Base-by-base conservation (phyloP, 1,140 invertebrate species). In the Drosophila arizonae region DNA sequence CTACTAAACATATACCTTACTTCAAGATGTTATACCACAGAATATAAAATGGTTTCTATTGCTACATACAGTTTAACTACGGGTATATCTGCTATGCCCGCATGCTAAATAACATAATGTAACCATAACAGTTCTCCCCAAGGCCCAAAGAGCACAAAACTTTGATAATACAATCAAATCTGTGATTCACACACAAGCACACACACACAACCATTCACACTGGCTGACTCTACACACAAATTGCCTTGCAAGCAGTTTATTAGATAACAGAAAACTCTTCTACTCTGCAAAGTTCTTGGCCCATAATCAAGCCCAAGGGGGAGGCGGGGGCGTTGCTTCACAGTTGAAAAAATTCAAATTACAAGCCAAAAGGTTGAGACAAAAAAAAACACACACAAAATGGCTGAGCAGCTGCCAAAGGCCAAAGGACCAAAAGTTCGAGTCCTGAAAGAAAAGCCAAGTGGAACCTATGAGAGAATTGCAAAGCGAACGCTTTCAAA, bases 281-380 rank as follows among this genome's bases (percentile, higher is more conserved):
- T 46, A 24, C 51, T 61, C 17, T 21, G 36, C n/a, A n/a, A n/a
- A 54, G 36, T 58, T 69, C 9, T 28, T 21, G 30, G 58, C 28
- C 60, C 67, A 70, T 71, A 70, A 74, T 74, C 58, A 74, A 74
- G 52, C n/a, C 30, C 52, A 54, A 33, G 15, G 9, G 30, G 11
- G 1, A n/a, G 36, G 17, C 3, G 17, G 36, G 3, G 28, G 26
- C 10, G 36, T 48, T 51, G 60, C 76, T 81, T 88, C 68, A 87
- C 82, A 87, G 82, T 88, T 82, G 68, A 79, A 72, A 77, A 88
- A 79, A 87, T 88, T 87, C 84, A 87, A 87, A 87, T 87, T 87
- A 87, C 79, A 57, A 60, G 58, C 74, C 70, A 68, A 81, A 79
- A 86, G 77, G 81, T 74, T 74, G 81, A 60, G 66, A 60, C 61